Conservation (phyloP, 2,888 invertebrate species). For the Coenonympha glycerion region DNA sequence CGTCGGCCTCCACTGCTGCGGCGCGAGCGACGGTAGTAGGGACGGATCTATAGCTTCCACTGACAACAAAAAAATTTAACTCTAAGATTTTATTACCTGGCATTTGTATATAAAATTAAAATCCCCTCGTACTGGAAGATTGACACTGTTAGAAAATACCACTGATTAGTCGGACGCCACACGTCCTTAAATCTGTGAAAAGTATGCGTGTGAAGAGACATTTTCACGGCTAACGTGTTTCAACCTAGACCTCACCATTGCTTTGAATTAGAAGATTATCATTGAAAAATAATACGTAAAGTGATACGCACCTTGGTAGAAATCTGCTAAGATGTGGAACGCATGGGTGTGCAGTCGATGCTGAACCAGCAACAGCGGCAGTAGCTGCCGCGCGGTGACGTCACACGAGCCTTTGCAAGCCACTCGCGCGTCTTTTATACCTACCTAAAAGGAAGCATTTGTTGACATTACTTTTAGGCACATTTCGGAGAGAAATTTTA, state of each 20-base stretch:
- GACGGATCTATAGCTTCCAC: neutral
- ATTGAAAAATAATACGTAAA: too few relatives aligned
- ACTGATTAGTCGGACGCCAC: too few relatives aligned
- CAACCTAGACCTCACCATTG: too few relatives aligned
- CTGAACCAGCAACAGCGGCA: conserved; percentile 42
- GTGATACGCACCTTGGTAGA: conserved; percentile 34
- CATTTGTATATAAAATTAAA: too few relatives aligned
- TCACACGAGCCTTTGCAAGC: conserved; percentile 3
- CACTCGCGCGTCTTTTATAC: conserved; percentile 38
- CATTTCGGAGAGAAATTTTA: too few relatives aligned
- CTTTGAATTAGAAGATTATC: too few relatives aligned
- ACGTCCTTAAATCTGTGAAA: too few relatives aligned
- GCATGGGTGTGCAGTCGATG: conserved; percentile 41
- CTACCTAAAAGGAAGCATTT: conserved; percentile 39
- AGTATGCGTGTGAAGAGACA: too few relatives aligned
- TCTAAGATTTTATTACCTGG: neutral
- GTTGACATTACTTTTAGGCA: too few relatives aligned
- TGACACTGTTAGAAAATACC: too few relatives aligned
- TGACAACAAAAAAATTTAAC: neutral
- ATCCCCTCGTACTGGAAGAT: too few relatives aligned
- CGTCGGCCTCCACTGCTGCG: conserved; percentile 52
- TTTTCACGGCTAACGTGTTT: too few relatives aligned
- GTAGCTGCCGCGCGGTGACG: conserved; percentile 31
- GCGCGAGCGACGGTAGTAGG: conserved; percentile 36
- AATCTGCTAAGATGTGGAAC: conserved; percentile 43